Conservation (phyloP, 2,113 vertebrate genomes). For the Carlito syrichta region DNA sequence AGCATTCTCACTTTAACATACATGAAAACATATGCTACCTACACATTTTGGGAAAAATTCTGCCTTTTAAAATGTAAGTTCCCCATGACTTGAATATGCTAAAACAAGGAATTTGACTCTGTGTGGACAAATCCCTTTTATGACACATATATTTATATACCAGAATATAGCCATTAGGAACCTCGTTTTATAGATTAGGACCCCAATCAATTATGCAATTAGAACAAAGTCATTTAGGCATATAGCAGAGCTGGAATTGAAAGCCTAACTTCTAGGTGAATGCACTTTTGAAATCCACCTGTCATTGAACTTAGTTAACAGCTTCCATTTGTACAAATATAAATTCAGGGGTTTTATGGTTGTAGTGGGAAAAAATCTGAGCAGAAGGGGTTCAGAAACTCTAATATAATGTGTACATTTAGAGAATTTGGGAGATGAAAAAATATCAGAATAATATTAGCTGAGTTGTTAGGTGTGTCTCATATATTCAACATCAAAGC, state of each 20-base stretch:
- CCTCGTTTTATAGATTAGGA: not conserved
- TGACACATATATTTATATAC: not conserved
- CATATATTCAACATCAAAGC: not conserved
- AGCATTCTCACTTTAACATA: slow-evolving; percentile 21
- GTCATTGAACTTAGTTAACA: not conserved
- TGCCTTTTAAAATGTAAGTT: not conserved
- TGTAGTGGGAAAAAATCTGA: not conserved
- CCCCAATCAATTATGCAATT: not conserved
- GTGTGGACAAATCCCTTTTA: not conserved
- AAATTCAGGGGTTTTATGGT: not conserved
- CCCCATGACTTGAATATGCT: not conserved
- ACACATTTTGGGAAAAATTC: not conserved
- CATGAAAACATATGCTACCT: not conserved
- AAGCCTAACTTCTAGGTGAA: not conserved
- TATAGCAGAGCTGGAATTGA: not conserved
- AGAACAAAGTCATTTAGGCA: not conserved
- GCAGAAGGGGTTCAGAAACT: not conserved
- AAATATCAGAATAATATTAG: not conserved
- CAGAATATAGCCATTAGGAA: not conserved
- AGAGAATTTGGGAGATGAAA: not conserved
- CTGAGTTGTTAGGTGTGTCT: not conserved
- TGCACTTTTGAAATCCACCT: not conserved
- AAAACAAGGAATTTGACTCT: not conserved
- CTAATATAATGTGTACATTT: not conserved
- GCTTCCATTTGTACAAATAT: not conserved